These are phyloP conservation scores for Pristionchus mayeri DNA, from an alignment of 2,888 invertebrate species.

Conservation along the genomic window DNA sequence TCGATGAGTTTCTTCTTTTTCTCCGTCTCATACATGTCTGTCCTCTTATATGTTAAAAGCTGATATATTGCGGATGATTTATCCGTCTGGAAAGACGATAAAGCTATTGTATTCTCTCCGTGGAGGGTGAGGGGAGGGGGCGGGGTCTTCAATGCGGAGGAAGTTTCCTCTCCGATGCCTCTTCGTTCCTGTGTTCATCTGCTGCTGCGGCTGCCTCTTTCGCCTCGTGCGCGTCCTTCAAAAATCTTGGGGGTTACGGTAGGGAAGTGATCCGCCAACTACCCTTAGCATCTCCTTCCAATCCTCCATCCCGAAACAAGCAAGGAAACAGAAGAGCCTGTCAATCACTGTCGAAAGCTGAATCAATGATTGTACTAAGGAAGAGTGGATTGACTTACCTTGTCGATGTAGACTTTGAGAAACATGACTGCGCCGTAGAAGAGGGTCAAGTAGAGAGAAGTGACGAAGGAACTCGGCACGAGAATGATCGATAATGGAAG, in stretches of 20 bases:
- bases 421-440: not conserved
- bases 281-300: constrained; percentile 36
- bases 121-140: not conserved
- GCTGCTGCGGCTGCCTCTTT: not conserved
- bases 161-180: not conserved
- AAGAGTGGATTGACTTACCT: not conserved
- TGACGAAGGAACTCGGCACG: not conserved
- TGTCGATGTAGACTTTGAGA: not conserved
- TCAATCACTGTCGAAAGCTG: not conserved
- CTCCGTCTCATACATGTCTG: constrained; percentile 4
- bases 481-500: constrained; percentile 40
- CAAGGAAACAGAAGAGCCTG: constrained; percentile 10
- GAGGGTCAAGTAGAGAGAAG: not conserved
- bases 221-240: constrained; percentile 3
- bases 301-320: not conserved
- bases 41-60: not conserved
- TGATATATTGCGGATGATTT: constrained; percentile 3
- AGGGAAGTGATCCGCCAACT: not conserved
- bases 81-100: constrained; percentile 39
- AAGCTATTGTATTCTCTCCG: not conserved
- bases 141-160: not conserved
- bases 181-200: constrained; percentile 5
- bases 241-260: not conserved
- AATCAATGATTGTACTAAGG: too few relatives aligned
- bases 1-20: not conserved